Base-by-base conservation (phyloP, 2,797 vertebrate genomes). In the Scleropages formosus region DNA sequence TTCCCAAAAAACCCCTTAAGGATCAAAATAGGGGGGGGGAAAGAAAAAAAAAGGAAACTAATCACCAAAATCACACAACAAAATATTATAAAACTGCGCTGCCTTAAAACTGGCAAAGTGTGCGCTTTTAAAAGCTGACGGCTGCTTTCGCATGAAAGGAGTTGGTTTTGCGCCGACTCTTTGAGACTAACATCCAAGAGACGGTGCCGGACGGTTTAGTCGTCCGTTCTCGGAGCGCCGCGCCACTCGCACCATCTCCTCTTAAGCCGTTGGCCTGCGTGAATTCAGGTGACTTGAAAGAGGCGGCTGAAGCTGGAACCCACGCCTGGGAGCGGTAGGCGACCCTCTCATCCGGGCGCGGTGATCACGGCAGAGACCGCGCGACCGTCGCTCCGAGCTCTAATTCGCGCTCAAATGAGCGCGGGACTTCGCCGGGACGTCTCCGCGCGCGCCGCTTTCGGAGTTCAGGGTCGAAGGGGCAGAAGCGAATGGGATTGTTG, bases 21-120 rank as follows among this genome's bases (percentile, higher is more conserved):
- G 22, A 20, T 26, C 49, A 71, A 20, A 26, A n/a, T 24, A 56
- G 16, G 68, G 53, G 44, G n/a, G n/a, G n/a, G n/a, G n/a, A n/a
- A 47, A 1, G 4, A 59, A 59, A 59, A 58, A 16, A 20, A 18
- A 18, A n/a, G 20, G 3, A 18, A 13, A 46, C 6, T 39, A 39
- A 39, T 39, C 31, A 39, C 39, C 31, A 39, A 39, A 39, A 39
- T 2, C 31, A 6, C 6, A 2, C 31, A 2, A 2, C 2, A 15
- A 27, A 70, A 53, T 39, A 24, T 71, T 71, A n/a, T 58, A 27
- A 70, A 70, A 58, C 24, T 31, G 31, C n/a, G n/a, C n/a, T n/a
- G n/a, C n/a, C n/a, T n/a, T n/a, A n/a, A n/a, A n/a, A n/a, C 0
- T 8, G 49, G 10, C 10, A 7, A 53, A 53, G 49, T 53, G 7